Evolutionary conservation across 2,113 vertebrate species (phyloP).

Genomic region (Nansenia antarctica): DNA sequence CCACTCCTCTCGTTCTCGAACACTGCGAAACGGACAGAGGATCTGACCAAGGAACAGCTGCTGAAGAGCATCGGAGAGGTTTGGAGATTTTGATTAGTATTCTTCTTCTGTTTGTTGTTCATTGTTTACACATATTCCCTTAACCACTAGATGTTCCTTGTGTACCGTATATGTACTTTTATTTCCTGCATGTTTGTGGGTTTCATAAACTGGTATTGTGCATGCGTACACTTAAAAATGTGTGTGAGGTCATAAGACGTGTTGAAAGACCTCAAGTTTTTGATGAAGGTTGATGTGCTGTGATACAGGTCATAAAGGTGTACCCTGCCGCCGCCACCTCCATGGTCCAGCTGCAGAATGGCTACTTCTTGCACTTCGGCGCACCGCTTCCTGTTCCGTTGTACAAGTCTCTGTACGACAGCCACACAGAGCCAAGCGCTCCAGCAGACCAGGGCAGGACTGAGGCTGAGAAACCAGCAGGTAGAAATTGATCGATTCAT

Average conservation of each 20-base stretch:
- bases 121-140: too few species aligned
- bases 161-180: not conserved
- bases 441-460: not conserved
- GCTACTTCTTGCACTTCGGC: conserved; percentile 43
- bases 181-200: not conserved
- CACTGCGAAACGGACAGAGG: conserved; percentile 15
- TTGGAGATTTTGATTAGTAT: conserved; percentile 23
- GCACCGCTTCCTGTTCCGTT: conserved; percentile 48
- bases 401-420: conserved; percentile 65
- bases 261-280: too few species aligned
- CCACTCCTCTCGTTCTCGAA: not conserved
- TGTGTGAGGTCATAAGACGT: too few species aligned
- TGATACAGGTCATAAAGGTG: conserved; percentile 54
- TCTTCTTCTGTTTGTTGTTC: too few species aligned
- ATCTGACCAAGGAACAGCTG: conserved; percentile 57
- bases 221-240: too few species aligned
- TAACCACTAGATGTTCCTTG: not conserved
- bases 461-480: conserved; percentile 12
- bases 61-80: conserved; percentile 60
- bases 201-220: not conserved
- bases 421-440: not conserved
- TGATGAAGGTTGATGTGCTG: not conserved
- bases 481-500: conserved; percentile 37
- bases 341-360: conserved; percentile 53
- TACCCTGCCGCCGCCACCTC: conserved; percentile 35